These are phyloP conservation scores for Otolemur crassicaudatus DNA, from an alignment of 2,797 vertebrate species.

Conservation along the genomic window DNA sequence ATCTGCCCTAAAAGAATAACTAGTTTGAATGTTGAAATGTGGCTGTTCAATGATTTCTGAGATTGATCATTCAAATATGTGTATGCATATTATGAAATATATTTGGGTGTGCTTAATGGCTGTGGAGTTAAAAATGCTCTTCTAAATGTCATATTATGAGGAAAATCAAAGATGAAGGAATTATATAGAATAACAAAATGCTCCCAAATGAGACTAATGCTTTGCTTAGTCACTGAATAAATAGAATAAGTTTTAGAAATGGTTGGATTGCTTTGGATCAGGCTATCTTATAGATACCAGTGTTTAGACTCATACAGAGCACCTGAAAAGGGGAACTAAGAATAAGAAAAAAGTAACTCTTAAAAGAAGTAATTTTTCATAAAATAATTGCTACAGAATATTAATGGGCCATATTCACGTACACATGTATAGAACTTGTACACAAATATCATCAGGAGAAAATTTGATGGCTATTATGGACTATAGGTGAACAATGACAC, in stretches of 20 bases:
- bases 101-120: not conserved
- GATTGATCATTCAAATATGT: slow-evolving; percentile 51
- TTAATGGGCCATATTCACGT: not conserved
- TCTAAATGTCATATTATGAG: slow-evolving; percentile 49
- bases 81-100: slow-evolving; percentile 37
- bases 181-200: slow-evolving; percentile 22
- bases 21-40: slow-evolving; percentile 57
- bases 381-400: slow-evolving; percentile 43
- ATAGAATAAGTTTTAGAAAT: slow-evolving; percentile 36
- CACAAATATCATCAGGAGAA: not conserved
- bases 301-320: not conserved
- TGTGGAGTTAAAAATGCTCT: slow-evolving; percentile 52
- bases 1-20: slow-evolving; percentile 46
- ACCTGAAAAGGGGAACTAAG: slow-evolving; percentile 9
- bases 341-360: not conserved
- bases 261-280: not conserved
- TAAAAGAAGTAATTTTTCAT: slow-evolving; percentile 6
- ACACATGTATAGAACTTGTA: not conserved
- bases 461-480: not conserved
- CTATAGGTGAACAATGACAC: not conserved
- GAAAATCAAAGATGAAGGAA: slow-evolving; percentile 54
- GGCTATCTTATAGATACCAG: not conserved
- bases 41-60: slow-evolving; percentile 48
- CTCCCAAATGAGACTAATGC: not conserved
- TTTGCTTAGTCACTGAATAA: slow-evolving; percentile 14